A percentile compares a stretch with the other conserved stretches of the same genome.
These are phyloP conservation scores for Vireo griseus DNA, from an alignment of 2,797 vertebrate genomes.

Conservation along the genomic window DNA sequence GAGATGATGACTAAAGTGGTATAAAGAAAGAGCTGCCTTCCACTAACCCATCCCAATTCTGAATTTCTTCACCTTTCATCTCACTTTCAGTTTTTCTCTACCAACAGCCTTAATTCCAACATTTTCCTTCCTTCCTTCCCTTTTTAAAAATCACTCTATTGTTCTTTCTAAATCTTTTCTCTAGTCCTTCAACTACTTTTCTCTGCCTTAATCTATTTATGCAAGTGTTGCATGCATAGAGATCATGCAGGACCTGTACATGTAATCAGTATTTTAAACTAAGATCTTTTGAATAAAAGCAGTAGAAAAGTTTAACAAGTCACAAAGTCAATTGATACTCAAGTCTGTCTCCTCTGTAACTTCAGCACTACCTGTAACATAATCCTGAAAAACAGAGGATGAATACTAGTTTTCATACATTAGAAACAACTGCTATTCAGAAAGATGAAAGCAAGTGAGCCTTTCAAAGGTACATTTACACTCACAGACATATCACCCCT, in stretches of 20 bases:
- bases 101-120: not conserved
- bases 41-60: not conserved
- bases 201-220: not conserved
- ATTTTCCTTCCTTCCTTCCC: not conserved
- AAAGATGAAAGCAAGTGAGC: constrained; percentile 29
- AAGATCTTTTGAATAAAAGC: not conserved
- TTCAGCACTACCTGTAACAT: not conserved
- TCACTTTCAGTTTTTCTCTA: not conserved
- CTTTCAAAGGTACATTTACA: not conserved
- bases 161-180: not conserved
- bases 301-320: not conserved
- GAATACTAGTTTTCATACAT: not conserved
- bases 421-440: constrained; percentile 9
- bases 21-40: not conserved
- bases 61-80: not conserved
- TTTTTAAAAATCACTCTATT: not conserved
- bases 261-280: not conserved
- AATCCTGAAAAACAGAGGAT: not conserved
- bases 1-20: not conserved
- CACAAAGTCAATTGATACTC: not conserved
- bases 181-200: not conserved
- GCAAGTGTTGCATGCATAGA: not conserved
- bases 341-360: not conserved
- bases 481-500: not conserved
- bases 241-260: not conserved